Evolutionary conservation across 2,113 vertebrate genomes (phyloP).

Genomic region (Chionodraco myersi): DNA sequence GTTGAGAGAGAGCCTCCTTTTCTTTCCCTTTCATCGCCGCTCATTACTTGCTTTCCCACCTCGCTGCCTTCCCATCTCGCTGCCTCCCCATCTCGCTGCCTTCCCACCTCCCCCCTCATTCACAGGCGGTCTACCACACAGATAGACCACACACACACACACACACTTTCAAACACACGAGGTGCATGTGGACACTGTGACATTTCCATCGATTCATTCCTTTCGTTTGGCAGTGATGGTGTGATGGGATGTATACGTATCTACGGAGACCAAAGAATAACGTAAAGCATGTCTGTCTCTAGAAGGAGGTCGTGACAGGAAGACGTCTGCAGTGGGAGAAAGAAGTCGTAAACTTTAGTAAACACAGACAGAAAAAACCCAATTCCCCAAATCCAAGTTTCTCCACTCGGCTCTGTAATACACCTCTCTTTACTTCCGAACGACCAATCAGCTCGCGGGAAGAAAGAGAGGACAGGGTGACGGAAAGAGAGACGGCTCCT

Average conservation of each 20-base stretch:
- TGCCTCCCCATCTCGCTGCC: neutral
- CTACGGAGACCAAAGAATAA: slow-evolving; percentile 18
- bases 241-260: slow-evolving; percentile 7
- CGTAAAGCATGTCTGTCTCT: slow-evolving; percentile 19
- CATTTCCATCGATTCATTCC: slow-evolving; percentile 13
- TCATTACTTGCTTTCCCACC: slow-evolving; percentile 19
- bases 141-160: slow-evolving; percentile 13
- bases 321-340: slow-evolving; percentile 60
- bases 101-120: neutral
- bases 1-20: slow-evolving; percentile 18
- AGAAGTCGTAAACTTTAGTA: slow-evolving; percentile 43
- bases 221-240: slow-evolving; percentile 43
- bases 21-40: neutral
- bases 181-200: slow-evolving; percentile 47
- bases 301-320: slow-evolving; percentile 66
- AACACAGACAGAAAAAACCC: slow-evolving; percentile 54
- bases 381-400: slow-evolving; percentile 20
- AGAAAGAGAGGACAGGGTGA: slow-evolving; percentile 17
- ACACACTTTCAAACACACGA: slow-evolving; percentile 31
- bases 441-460: slow-evolving; percentile 5
- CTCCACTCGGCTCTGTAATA: slow-evolving; percentile 1
- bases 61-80: too few relatives aligned
- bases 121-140: slow-evolving; percentile 27
- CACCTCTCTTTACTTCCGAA: slow-evolving; percentile 20
- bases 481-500: slow-evolving; percentile 27